Conservation (phyloP, 30 jellyfish, hydroid and myxozoan genomes). For the Sanderia malayensis region DNA sequence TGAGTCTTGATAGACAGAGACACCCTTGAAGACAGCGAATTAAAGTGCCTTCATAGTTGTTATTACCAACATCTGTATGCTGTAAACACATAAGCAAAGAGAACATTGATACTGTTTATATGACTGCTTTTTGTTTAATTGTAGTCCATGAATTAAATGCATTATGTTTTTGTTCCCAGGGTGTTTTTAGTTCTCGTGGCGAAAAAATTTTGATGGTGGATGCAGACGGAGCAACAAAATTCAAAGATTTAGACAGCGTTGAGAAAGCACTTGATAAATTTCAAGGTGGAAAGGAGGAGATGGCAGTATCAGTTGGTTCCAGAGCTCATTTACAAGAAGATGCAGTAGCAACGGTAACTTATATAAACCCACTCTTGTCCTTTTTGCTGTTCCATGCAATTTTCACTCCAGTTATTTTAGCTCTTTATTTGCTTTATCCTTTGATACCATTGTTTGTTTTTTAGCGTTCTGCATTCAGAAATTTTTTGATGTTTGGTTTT, state of each 20-base stretch:
- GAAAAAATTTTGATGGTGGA: conserved; percentile 76
- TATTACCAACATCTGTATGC: too few species aligned
- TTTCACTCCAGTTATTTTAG: background rate
- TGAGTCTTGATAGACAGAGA: too few species aligned
- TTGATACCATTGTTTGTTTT: conserved; percentile 7
- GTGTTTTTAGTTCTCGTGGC: conserved; percentile 88
- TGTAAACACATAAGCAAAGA: too few species aligned
- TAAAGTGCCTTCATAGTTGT: too few species aligned
- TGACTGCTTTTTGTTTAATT: too few species aligned
- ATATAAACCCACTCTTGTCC: too few species aligned
- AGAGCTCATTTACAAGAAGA: conserved; percentile 93
- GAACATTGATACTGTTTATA: too few species aligned
- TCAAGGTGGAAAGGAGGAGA: conserved; percentile 69
- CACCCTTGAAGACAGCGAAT: too few species aligned
- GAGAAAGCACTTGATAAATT: conserved; percentile 71
- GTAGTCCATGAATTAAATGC: too few species aligned
- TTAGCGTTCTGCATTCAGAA: conserved; percentile 84
- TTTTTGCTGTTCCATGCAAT: too few species aligned
- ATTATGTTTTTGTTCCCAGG: conserved; percentile 65
- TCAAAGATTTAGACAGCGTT: conserved; percentile 73
- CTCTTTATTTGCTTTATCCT: background rate
- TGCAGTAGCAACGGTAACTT: conserved; percentile 90
- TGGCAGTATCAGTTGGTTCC: conserved; percentile 94
- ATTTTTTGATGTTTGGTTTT: conserved; percentile 89
- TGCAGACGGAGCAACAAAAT: conserved; percentile 98